Evolutionary conservation across 2,888 invertebrate genomes (phyloP).

Genomic region (Spodoptera littoralis): DNA sequence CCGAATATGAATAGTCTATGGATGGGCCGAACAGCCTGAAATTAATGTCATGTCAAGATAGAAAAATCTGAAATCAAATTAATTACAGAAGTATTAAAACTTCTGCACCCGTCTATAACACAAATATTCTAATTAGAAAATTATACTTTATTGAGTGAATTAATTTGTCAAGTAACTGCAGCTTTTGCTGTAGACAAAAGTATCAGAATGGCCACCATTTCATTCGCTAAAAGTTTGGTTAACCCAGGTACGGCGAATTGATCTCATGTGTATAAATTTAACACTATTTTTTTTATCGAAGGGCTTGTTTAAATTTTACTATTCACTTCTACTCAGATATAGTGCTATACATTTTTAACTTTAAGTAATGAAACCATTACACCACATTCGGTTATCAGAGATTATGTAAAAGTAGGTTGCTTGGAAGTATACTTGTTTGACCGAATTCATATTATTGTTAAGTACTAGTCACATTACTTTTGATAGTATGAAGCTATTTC

Average conservation of each 20-base stretch:
- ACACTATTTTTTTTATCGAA: background rate
- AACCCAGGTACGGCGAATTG: conserved; percentile 76
- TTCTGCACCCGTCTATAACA: conserved; percentile 22
- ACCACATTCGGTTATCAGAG: conserved; percentile 45
- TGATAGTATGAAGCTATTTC: too few relatives aligned
- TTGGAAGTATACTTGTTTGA: background rate
- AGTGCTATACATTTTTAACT: background rate
- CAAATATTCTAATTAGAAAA: conserved; percentile 13
- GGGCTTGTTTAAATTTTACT: background rate
- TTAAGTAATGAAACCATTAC: background rate
- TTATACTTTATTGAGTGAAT: conserved; percentile 9
- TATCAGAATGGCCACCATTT: conserved; percentile 79
- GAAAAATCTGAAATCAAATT: conserved; percentile 1
- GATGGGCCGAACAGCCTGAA: too few relatives aligned
- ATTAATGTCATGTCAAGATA: conserved; percentile 4
- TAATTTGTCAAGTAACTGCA: conserved; percentile 33
- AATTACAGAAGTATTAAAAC: background rate
- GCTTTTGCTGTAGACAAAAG: conserved; percentile 59
- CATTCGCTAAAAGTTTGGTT: conserved; percentile 86
- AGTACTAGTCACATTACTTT: too few relatives aligned
- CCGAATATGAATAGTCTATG: background rate
- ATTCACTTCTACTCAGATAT: background rate
- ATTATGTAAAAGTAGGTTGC: conserved; percentile 73
- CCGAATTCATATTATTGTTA: too few relatives aligned
- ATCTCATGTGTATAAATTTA: too few relatives aligned